Base-by-base conservation (phyloP, 2,888 invertebrate genomes). In the Microchrysa polita region DNA sequence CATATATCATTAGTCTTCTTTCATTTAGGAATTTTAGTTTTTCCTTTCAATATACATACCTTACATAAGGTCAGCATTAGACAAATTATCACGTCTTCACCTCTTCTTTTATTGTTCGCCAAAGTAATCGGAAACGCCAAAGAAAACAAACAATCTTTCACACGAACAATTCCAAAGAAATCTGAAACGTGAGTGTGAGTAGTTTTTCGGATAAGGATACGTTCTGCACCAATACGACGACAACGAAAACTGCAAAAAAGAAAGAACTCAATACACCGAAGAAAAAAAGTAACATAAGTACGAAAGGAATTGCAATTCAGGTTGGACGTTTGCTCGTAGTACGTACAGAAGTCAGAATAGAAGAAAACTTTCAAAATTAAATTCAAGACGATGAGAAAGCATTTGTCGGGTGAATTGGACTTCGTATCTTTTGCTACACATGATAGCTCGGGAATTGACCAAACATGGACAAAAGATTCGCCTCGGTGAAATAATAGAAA, bases 111-210 rank as follows among this genome's bases (percentile, higher is more conserved):
- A 55, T 55, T 55, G 55, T 55, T 22, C 55, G 22, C 18, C n/a
- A 55, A 55, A 55, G 55, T 55, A 55, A 55, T 55, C 22, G 55
- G 22, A 55, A 55, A 55, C 55, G 18, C 55, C 18, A 55, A 55
- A 55, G 22, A 55, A 34, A 34, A 34, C 27, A 34, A 34, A 34
- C 27, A 34, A 34, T 34, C 27, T 34, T 34, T 34, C 27, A 34
- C 27, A 34, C 7, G 27, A 34, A 34, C 27, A n/a, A n/a, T n/a
- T n/a, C n/a, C n/a, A 34, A 34, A 34, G 27, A 34, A 34, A 7
- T 34, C 27, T 7, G 27, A 34, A 34, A n/a, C n/a, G n/a, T 34
- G 2, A 5, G 27, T 34, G 27, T 34, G 27, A 34, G 27, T 34
- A 34, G 27, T 34, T 34, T 34, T 34, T n/a, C n/a, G 27, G 2